A percentile compares a stretch with the other conserved stretches of the same genome.
phyloP scores from a whole-genome alignment of 2,888 invertebrate species.

The Monopis laevigella region DNA sequence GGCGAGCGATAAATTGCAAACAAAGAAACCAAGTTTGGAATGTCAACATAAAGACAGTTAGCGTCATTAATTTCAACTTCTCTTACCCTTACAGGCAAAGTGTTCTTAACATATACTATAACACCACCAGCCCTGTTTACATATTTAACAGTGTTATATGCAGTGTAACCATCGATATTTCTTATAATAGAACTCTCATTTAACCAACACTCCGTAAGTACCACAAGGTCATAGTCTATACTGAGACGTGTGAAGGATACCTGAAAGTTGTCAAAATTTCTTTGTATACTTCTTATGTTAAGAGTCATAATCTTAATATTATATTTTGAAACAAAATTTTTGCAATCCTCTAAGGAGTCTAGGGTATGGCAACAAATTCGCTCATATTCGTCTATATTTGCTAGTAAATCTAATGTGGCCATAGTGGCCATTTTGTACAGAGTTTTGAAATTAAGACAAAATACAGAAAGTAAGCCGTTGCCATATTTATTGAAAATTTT shows the following conservation, averaged over 20 bases:
- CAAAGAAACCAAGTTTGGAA: no score
- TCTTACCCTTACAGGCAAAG: constrained; percentile 11
- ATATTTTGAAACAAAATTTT: background rate
- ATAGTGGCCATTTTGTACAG: background rate
- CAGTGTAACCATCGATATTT: constrained; percentile 12
- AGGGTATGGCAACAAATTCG: background rate
- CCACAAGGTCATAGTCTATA: constrained; percentile 1
- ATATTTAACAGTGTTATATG: constrained; percentile 10
- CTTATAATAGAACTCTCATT: constrained; percentile 11
- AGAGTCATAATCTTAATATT: constrained; percentile 14
- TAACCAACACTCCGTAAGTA: constrained; percentile 12
- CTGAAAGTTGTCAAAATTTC: constrained; percentile 9
- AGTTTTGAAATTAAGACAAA: no score
- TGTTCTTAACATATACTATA: constrained; percentile 14
- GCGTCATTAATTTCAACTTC: constrained; percentile 17
- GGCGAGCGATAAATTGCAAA: no score
- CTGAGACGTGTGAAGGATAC: background rate
- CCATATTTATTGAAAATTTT: background rate
- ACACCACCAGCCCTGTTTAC: constrained; percentile 18
- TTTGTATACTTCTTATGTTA: constrained; percentile 10
- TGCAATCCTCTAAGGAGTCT: background rate
- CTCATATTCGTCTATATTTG: background rate
- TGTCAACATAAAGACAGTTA: constrained; percentile 17
- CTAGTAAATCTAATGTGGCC: background rate
- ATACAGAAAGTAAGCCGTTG: no score